A percentile compares a stretch with the other conserved stretches of the same genome.
Evolutionary conservation across 2,797 vertebrate species (phyloP).

Genomic region (Denticeps clupeoides): DNA sequence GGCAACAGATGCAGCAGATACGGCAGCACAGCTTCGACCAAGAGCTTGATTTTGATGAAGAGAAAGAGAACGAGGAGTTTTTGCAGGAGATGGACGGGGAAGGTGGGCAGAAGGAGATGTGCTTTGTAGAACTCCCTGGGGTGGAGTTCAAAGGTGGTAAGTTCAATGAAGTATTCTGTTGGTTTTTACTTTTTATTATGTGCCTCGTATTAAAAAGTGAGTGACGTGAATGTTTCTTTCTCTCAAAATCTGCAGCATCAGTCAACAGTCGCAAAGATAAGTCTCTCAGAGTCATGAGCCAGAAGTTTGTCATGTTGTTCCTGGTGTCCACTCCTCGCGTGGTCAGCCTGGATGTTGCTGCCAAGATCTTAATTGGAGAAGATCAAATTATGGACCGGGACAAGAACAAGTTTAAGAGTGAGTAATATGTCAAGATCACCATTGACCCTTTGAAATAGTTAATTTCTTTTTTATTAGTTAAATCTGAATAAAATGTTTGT

Average conservation of each 20-base stretch:
- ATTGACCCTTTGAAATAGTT: constrained; percentile 42
- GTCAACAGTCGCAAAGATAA: constrained; percentile 93
- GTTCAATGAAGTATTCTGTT: not conserved
- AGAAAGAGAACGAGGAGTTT: constrained; percentile 53
- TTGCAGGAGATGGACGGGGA: constrained; percentile 39
- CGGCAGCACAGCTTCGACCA: constrained; percentile 63
- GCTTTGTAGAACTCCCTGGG: constrained; percentile 79
- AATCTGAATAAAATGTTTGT: constrained; percentile 7
- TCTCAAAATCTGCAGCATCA: constrained; percentile 55
- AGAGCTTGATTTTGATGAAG: constrained; percentile 54
- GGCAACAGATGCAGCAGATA: constrained; percentile 79
- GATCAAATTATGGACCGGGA: constrained; percentile 79
- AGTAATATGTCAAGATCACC: constrained; percentile 56
- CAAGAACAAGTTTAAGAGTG: constrained; percentile 98
- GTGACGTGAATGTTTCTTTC: not conserved
- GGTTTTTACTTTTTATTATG: constrained; percentile 40
- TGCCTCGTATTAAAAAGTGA: not conserved
- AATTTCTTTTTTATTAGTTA: not conserved
- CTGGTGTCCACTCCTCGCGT: constrained; percentile 79
- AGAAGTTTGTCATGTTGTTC: constrained; percentile 97
- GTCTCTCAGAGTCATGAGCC: constrained; percentile 92
- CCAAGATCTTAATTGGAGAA: constrained; percentile 90
- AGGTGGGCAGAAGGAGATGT: constrained; percentile 63
- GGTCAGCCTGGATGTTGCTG: constrained; percentile 89
- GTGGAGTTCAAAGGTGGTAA: constrained; percentile 85